phyloP scores from a whole-genome alignment of 2,888 invertebrate genomes.

The Troilus luridus region DNA sequence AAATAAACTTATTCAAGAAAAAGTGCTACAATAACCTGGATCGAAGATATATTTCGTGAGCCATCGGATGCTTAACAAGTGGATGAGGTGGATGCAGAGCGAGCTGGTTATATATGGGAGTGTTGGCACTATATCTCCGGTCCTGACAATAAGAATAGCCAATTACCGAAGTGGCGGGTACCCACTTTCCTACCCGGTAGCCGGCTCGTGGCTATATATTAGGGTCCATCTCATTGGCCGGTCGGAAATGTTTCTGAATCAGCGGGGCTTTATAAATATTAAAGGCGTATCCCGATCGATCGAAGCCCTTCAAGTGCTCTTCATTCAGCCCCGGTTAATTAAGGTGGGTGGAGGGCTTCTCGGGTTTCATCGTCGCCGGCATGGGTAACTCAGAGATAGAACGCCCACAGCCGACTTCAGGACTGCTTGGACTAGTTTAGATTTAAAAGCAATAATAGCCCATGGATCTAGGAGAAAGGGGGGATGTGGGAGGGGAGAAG shows the following conservation, averaged over 20 bases:
- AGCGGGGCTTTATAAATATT: not conserved
- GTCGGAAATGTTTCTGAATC: constrained; percentile 7
- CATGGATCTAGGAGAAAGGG: too few species aligned
- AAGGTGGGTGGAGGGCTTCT: not conserved
- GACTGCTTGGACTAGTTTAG: too few species aligned
- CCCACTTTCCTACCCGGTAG: not conserved
- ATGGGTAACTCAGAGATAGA: not conserved
- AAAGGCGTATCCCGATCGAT: not conserved
- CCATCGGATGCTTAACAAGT: not conserved
- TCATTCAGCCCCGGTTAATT: not conserved
- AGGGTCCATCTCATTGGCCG: not conserved
- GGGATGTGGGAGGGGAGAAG: too few species aligned
- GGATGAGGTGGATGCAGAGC: not conserved
- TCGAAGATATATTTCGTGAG: not conserved
- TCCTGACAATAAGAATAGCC: constrained; percentile 33
- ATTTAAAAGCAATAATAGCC: too few species aligned
- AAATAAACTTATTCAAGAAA: not conserved
- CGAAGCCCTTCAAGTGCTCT: not conserved
- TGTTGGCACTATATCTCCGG: not conserved
- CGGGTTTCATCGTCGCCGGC: not conserved
- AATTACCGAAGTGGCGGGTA: not conserved
- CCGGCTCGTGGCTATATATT: not conserved
- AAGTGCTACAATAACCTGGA: not conserved
- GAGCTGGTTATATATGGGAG: not conserved
- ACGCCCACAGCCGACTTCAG: too few species aligned